These are phyloP conservation scores for Atta cephalotes DNA, from an alignment of 1,140 invertebrate species.

Conservation along the genomic window DNA sequence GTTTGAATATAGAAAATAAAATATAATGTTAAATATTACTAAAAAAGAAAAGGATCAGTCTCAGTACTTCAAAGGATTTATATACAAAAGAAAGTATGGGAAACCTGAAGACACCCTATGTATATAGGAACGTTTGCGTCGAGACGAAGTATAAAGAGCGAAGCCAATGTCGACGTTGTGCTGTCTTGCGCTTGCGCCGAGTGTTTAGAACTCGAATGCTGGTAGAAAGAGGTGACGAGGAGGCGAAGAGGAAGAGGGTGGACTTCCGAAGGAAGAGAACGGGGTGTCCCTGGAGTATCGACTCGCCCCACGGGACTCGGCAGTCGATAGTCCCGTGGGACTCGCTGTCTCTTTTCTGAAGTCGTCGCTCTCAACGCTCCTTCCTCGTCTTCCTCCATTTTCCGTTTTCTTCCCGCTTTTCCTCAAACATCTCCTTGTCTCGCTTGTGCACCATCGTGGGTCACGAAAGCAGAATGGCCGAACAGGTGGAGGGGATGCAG, in stretches of 20 bases:
- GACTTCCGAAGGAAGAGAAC: slow-evolving; percentile 71
- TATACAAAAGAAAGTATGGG: neutral
- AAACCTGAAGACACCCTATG: slow-evolving; percentile 10
- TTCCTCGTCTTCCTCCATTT: slow-evolving; percentile 44
- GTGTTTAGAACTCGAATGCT: slow-evolving; percentile 82
- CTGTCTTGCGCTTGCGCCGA: slow-evolving; percentile 80
- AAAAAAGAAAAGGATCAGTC: neutral
- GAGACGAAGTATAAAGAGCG: slow-evolving; percentile 70
- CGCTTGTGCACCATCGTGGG: slow-evolving; percentile 49
- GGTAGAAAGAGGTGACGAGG: slow-evolving; percentile 80
- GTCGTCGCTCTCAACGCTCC: slow-evolving; percentile 34
- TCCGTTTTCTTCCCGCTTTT: slow-evolving; percentile 60
- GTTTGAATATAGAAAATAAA: neutral
- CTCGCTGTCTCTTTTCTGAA: slow-evolving; percentile 78
- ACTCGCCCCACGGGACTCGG: slow-evolving; percentile 85
- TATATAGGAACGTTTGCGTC: slow-evolving; percentile 40
- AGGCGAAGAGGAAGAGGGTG: slow-evolving; percentile 74
- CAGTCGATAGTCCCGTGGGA: slow-evolving; percentile 86
- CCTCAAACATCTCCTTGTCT: slow-evolving; percentile 50
- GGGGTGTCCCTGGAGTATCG: slow-evolving; percentile 85
- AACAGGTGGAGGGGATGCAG: slow-evolving; percentile 41
- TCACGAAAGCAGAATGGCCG: slow-evolving; percentile 58
- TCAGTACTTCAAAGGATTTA: neutral
- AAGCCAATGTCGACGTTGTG: slow-evolving; percentile 56
- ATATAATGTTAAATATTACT: slow-evolving; percentile 8